Base-by-base conservation (phyloP, 2,888 invertebrate genomes). In the Julus scanicus region DNA sequence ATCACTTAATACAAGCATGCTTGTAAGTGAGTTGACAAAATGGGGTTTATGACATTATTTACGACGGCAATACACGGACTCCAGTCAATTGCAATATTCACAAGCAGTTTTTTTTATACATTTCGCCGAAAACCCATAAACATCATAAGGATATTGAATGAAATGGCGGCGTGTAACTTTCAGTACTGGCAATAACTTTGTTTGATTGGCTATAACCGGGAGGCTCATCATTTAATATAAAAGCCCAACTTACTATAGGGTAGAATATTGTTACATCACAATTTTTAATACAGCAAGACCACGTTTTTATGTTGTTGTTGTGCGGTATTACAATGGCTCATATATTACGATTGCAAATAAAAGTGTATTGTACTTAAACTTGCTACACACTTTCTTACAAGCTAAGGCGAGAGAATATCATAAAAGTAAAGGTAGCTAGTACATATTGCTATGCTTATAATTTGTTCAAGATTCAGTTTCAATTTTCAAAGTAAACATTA, bases 1-100 rank as follows among this genome's bases (percentile, higher is more conserved):
- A 63, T 63, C 63, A 63, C 63, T 63, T 63, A 63, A 63, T 63
- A 20, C 63, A 63, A 63, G 63, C 63, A 63, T 63, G 63, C 63
- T 63, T 63, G 63, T n/a, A 63, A 63, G n/a, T n/a, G 63, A 20
- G 63, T 63, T 63, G 63, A 63, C 63, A 63, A 63, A 63, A 63
- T 63, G 63, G 20, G 63, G 63, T 63, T 63, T 63, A 63, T 63
- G n/a, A 20, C 63, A n/a, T 63, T 63, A 63, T 63, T 63, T 63
- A 63, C 20, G 63, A 63, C n/a, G 63, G 20, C 63, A 63, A 20
- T 20, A n/a, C 63, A 63, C n/a, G 63, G 20, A 63, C 63, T 63
- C 20, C 63, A 63, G 63, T 63, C 63, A 63, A 63, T 63, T 20
- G 63, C 63, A 63, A 63, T 63, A 20, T 63, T 20, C 9, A 8